Base-by-base conservation (phyloP, 2,888 invertebrate genomes). In the Scrobipalpa costella region DNA sequence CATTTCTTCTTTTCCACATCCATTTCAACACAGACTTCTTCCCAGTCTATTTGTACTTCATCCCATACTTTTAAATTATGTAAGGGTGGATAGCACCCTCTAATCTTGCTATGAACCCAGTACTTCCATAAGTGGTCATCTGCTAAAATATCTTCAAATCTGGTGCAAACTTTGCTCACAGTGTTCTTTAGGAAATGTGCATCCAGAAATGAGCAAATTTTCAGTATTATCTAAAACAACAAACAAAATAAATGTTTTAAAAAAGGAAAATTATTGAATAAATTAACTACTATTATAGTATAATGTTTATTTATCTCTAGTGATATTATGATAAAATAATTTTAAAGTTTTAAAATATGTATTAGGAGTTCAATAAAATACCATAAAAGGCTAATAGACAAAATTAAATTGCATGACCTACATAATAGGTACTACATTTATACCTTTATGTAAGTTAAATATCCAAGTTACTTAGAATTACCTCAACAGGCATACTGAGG, bases 141-240 rank as follows among this genome's bases (percentile, higher is more conserved):
- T 59, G 86, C 85, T 70, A 94, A 79, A 71, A 94, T 93, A 64
- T 88, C 81, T 69, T 92, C 81, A 74, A 94, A 93, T 69, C 93
- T 84, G 73, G 86, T 92, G 77, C 93, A 94, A 7, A 93, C 93
- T 74, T 88, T 84, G 63, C 92, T 88, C 62, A 94, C 76, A 19
- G 89, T 88, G 58, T 90, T 81, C 73, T 92, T 92, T 67, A 94
- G 79, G 70, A 92, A 92, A 69, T 90, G 84, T 66, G 92, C 92
- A 78, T 93, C 93, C 74, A 94, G 70, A 73, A 89, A 93, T 36
- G 93, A 92, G 73, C 93, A 93, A 77, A 94, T 93, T 77, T 93
- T 92, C 67, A 94, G 83, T 69, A 94, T 89, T 71, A 94, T 92
- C 93, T 93, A 85, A 62, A 90, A 92, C 61, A 67, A 62, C 13